Evolutionary conservation across 2,797 vertebrate genomes (phyloP).

Genomic region (Tapera naevia): DNA sequence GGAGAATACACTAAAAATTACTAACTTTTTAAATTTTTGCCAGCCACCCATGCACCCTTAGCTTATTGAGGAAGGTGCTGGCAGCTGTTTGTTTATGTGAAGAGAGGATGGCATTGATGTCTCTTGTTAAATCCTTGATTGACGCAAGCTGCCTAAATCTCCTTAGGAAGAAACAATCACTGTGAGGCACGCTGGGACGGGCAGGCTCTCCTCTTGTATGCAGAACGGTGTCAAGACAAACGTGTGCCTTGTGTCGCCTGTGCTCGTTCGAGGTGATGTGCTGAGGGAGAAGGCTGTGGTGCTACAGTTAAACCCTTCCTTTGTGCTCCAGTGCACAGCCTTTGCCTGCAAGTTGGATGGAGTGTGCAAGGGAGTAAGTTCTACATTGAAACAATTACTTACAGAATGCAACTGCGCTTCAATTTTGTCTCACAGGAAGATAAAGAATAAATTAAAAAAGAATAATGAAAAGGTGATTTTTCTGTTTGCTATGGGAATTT

Average conservation of each 20-base stretch:
- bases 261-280: accelerated
- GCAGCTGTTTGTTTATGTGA: slow-evolving; percentile 67
- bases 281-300: background rate
- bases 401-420: accelerated
- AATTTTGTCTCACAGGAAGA: background rate
- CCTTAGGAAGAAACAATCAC: slow-evolving; percentile 66
- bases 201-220: background rate
- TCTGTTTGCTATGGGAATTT: background rate
- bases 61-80: slow-evolving; percentile 41
- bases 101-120: slow-evolving; percentile 67
- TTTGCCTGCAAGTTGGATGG: accelerated
- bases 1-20: background rate
- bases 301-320: background rate
- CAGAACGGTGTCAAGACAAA: background rate
- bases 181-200: background rate
- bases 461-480: background rate
- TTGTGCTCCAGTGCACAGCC: accelerated
- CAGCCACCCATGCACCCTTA: background rate
- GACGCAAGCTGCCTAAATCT: slow-evolving; percentile 74
- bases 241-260: accelerated
- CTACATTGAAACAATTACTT: accelerated
- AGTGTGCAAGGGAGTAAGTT: background rate
- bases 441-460: background rate
- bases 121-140: slow-evolving; percentile 71
- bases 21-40: background rate